These are phyloP conservation scores for Pristionchus mayeri DNA, from an alignment of 2,888 invertebrate species.

Conservation along the genomic window DNA sequence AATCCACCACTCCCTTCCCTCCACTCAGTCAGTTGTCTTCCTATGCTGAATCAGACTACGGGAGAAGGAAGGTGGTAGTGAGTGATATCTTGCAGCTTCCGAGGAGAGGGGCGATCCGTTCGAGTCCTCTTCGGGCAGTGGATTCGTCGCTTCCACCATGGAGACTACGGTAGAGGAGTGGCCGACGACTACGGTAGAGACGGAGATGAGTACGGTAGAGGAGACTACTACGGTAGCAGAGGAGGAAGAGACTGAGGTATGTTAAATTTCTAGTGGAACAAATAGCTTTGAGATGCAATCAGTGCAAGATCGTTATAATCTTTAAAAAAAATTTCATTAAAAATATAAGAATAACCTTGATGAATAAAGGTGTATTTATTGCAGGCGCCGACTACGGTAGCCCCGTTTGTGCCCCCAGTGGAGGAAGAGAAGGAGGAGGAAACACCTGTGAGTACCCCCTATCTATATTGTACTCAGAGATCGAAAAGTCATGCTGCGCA, in stretches of 20 bases:
- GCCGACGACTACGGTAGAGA: neutral
- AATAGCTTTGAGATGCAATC: too few species aligned
- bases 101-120: slow-evolving; percentile 32
- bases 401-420: neutral
- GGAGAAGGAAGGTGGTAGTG: too few species aligned
- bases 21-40: too few species aligned
- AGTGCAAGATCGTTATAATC: too few species aligned
- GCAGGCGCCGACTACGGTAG: neutral
- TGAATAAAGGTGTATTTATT: too few species aligned
- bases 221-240: neutral
- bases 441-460: neutral
- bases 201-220: slow-evolving; percentile 1
- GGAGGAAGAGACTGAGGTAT: neutral
- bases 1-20: too few species aligned
- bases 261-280: too few species aligned
- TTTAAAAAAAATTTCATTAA: too few species aligned
- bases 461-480: too few species aligned
- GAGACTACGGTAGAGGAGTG: slow-evolving; percentile 33
- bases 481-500: too few species aligned
- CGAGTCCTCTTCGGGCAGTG: slow-evolving; percentile 11
- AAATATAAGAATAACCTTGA: too few species aligned
- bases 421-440: slow-evolving; percentile 23
- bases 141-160: slow-evolving; percentile 6
- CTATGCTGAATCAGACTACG: too few species aligned
- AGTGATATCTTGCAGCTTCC: neutral